Conservation (phyloP, 2,113 vertebrate species). For the Nycticryphes semicollaris region DNA sequence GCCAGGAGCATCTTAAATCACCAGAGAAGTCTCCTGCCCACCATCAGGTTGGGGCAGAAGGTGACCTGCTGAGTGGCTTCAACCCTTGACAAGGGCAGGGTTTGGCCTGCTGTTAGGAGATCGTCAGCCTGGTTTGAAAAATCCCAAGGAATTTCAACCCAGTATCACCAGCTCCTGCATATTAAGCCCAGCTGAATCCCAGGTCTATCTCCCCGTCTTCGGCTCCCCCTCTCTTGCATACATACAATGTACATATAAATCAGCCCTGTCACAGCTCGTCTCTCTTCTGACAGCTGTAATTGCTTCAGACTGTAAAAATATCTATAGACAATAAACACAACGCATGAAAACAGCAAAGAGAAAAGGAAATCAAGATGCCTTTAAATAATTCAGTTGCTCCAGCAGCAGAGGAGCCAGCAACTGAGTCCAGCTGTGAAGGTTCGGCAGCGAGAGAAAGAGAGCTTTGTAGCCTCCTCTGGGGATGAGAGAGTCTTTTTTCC, state of each 20-base stretch:
- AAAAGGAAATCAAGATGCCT: conserved; percentile 64
- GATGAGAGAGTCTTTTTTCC: conserved; percentile 35
- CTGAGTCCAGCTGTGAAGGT: conserved; percentile 39
- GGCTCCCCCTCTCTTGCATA: conserved; percentile 45
- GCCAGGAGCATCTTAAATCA: not conserved
- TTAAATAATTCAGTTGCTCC: conserved; percentile 65
- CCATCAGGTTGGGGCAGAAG: not conserved
- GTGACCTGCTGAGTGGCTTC: not conserved
- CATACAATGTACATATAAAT: conserved; percentile 73
- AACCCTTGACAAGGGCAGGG: not conserved
- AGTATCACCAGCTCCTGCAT: not conserved
- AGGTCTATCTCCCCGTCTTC: not conserved
- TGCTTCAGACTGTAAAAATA: conserved; percentile 83
- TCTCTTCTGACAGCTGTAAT: conserved; percentile 78
- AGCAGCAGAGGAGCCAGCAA: conserved; percentile 31
- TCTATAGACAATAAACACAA: conserved; percentile 77
- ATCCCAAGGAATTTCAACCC: conserved; percentile 19
- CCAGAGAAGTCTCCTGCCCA: not conserved
- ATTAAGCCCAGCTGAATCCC: conserved; percentile 40
- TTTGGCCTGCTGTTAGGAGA: not conserved
- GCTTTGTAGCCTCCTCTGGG: conserved; percentile 42
- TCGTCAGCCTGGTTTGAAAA: not conserved
- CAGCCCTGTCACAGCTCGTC: conserved; percentile 78
- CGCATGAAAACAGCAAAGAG: conserved; percentile 32
- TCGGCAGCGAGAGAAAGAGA: conserved; percentile 10